Conservation (phyloP, 2,113 vertebrate genomes). For the Bufo gargarizans region DNA sequence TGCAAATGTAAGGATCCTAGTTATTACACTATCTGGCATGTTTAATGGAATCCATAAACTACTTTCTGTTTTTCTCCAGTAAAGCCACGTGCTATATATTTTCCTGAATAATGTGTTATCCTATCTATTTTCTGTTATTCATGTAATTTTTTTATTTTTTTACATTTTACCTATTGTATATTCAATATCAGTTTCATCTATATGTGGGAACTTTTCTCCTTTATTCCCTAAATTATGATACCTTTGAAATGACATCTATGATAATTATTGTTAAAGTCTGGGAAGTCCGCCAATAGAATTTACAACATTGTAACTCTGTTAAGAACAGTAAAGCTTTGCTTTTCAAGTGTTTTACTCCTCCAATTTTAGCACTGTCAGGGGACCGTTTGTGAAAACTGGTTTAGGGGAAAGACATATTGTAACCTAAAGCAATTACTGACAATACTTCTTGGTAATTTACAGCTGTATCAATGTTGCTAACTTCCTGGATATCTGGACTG, state of each 20-base stretch:
- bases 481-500: neutral
- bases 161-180: neutral
- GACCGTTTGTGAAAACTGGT: neutral
- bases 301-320: neutral
- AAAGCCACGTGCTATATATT: neutral
- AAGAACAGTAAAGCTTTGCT: neutral
- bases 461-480: neutral
- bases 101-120: neutral
- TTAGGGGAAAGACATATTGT: neutral
- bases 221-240: neutral
- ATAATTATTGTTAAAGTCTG: constrained; percentile 17
- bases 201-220: neutral
- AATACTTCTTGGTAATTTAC: neutral
- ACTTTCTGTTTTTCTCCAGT: too few relatives aligned
- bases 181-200: neutral
- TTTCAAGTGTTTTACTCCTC: neutral
- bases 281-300: neutral
- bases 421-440: neutral
- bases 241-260: neutral
- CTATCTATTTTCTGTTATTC: neutral
- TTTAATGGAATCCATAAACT: constrained; percentile 1
- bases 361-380: neutral
- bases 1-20: neutral
- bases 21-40: neutral
- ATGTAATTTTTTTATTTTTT: neutral